Percentiles rank a stretch among this genome's conserved stretches.
Conservation (phyloP, 37 sponge, comb jelly and placozoan genomes). For the Diacarnus erythraeanus region DNA sequence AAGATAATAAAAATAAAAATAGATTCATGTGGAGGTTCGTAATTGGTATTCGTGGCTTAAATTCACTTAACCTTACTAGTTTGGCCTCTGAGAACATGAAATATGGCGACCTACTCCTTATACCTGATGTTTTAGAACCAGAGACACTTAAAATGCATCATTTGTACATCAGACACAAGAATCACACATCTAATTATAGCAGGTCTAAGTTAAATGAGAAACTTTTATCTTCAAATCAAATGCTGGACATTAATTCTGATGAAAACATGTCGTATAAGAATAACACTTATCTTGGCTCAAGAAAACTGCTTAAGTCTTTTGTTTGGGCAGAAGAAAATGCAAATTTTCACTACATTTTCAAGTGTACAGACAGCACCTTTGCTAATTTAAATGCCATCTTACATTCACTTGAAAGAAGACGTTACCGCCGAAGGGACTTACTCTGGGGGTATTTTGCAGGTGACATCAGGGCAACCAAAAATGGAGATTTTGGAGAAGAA, state of each 20-base stretch:
- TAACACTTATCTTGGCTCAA: conserved; percentile 16
- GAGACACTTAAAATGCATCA: too few species aligned
- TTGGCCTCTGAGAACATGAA: conserved; percentile 41
- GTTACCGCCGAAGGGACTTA: not conserved
- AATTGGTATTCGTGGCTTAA: conserved; percentile 32
- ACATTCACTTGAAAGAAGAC: conserved; percentile 7
- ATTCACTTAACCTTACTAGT: not conserved
- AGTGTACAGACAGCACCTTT: conserved; percentile 71
- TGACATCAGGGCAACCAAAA: conserved; percentile 6
- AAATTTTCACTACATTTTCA: conserved; percentile 48
- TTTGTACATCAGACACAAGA: too few species aligned
- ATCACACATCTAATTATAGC: too few species aligned
- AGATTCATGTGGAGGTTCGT: conserved; percentile 41
- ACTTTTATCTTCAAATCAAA: too few species aligned
- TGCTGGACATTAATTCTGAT: too few species aligned
- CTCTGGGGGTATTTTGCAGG: conserved; percentile 59
- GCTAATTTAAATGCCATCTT: conserved; percentile 20
- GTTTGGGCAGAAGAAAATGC: conserved; percentile 56
- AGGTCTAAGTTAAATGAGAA: too few species aligned
- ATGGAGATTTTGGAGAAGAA: conserved; percentile 15
- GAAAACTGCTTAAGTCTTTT: conserved; percentile 49
- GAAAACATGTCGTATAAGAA: too few species aligned
- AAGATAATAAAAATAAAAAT: not conserved
- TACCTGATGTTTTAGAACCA: conserved; percentile 41
- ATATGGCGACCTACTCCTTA: conserved; percentile 55